phyloP scores from a whole-genome alignment of 2,113 vertebrate species.

The Psittacula cyanocephala region DNA sequence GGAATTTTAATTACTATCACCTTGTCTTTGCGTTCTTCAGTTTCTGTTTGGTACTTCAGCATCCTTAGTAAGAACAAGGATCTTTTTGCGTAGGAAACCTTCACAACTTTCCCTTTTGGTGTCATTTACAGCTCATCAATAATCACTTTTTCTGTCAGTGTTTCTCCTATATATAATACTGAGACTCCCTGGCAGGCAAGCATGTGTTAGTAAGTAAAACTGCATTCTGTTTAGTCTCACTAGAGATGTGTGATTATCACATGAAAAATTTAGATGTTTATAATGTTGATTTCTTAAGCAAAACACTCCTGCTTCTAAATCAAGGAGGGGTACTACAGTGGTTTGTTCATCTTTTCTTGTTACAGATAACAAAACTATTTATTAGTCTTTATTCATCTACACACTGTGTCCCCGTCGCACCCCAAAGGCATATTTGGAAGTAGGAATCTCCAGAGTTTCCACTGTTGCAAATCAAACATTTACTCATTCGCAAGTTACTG shows the following conservation, averaged over 20 bases:
- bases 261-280: not conserved
- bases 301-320: not conserved
- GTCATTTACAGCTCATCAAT: not conserved
- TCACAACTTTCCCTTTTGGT: not conserved
- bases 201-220: not conserved
- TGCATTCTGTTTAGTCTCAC: not conserved
- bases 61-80: not conserved
- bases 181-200: not conserved
- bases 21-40: not conserved
- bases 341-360: not conserved
- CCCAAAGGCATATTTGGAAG: not conserved
- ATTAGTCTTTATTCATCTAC: not conserved
- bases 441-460: not conserved
- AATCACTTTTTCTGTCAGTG: not conserved
- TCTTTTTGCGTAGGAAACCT: not conserved
- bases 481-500: not conserved
- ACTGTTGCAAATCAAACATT: not conserved
- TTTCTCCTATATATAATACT: not conserved
- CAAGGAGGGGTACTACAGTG: not conserved
- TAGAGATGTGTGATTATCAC: not conserved
- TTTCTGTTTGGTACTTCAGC: not conserved
- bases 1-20: not conserved
- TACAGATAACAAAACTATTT: not conserved
- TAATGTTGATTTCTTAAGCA: not conserved
- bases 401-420: accelerated